Percentiles rank a stretch among this genome's conserved stretches.
These are phyloP conservation scores for Eulithis testata DNA, from an alignment of 2,888 invertebrate genomes.

Conservation along the genomic window DNA sequence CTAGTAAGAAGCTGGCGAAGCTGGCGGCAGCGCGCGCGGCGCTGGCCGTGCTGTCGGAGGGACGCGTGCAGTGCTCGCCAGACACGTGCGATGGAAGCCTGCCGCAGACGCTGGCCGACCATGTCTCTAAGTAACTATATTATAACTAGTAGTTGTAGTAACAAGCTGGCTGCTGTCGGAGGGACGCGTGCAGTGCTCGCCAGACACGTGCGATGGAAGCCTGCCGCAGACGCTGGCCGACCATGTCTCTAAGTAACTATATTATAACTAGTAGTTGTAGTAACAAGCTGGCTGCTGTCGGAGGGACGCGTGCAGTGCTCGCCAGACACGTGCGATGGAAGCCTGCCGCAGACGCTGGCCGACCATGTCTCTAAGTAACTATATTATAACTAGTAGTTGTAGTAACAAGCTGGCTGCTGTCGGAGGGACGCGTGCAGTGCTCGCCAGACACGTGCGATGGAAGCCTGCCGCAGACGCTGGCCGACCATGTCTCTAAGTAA, in stretches of 20 bases:
- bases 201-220: constrained; percentile 35
- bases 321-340: constrained; percentile 32
- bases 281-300: constrained; percentile 91
- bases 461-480: constrained; percentile 88
- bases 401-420: constrained; percentile 94
- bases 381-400: too few relatives aligned
- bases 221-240: constrained; percentile 91
- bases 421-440: constrained; percentile 53
- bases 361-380: constrained; percentile 84
- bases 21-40: constrained; percentile 94
- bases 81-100: constrained; percentile 54
- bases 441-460: constrained; percentile 32
- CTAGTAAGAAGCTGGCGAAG: constrained; percentile 96
- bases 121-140: constrained; percentile 72
- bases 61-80: constrained; percentile 30
- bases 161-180: constrained; percentile 90
- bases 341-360: constrained; percentile 89
- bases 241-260: constrained; percentile 74
- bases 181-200: constrained; percentile 36
- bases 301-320: constrained; percentile 49
- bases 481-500: constrained; percentile 86
- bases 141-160: too few relatives aligned
- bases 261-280: too few relatives aligned
- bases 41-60: constrained; percentile 85
- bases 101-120: constrained; percentile 91